Base-by-base conservation (phyloP, 2,113 vertebrate genomes). In the Pituophis catenifer region DNA sequence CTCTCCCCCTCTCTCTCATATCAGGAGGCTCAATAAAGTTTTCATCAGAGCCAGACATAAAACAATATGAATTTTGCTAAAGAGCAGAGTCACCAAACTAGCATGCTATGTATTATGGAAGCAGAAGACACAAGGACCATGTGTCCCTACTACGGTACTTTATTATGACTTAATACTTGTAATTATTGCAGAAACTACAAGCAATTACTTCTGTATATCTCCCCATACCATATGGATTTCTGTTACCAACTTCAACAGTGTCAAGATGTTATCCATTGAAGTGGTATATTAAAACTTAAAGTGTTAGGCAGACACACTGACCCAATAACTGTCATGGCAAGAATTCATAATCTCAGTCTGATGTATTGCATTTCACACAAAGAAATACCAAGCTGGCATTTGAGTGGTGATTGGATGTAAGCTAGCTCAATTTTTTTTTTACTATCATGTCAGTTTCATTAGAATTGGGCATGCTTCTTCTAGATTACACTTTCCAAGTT, bases 1-100 rank as follows among this genome's bases (percentile, higher is more conserved):
- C 93, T 3, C 8, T 0, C 23, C 2, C 1, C 23, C 29, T 1
- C 29, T 5, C 12, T 6, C 12, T 15, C 29, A n/a, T 53, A 81
- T 91, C 89, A 8, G 93, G 0, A 0, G 8, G 21, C 33, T 96
- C 93, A 95, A 94, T n/a, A 87, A 88, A 94, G 90, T 0, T 6
- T 85, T 50, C 0, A 19, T 88, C 94, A 85, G 87, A 85, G 94
- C 96, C 96, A 96, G 91, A 93, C 59, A 24, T 89, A 59, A 94
- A 94, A 89, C 33, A n/a, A 58, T 75, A 92, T 93, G 93, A 96
- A 93, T 6, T 33, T 26, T 3, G 0, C 89, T 0, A 0, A 58
- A 50, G 23, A 86, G 91, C 0, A 0, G n/a, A 91, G 89, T 92
- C 53, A 89, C 54, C 93, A 93, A 93, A 62, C 89, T 92, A 48